A percentile compares a stretch with the other conserved stretches of the same genome.
These are phyloP conservation scores for Archips xylosteana DNA, from an alignment of 2,888 invertebrate genomes.

Conservation along the genomic window DNA sequence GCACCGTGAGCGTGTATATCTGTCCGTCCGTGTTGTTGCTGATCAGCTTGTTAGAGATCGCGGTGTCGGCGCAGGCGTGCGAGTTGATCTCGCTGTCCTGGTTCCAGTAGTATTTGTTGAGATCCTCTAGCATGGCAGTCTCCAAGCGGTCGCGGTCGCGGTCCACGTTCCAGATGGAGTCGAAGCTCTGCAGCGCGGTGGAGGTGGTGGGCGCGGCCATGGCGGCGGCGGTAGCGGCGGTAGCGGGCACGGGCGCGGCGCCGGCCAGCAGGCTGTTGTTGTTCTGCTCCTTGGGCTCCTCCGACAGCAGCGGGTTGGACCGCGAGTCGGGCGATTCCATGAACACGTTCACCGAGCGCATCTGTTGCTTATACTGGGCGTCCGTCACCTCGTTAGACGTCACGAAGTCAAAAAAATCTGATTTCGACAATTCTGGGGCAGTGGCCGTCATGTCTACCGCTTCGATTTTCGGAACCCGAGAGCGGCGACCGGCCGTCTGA, in stretches of 20 bases:
- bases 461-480: slow-evolving; percentile 75
- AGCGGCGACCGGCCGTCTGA: slow-evolving; percentile 63
- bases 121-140: slow-evolving; percentile 92
- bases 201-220: slow-evolving; percentile 75
- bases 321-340: slow-evolving; percentile 85
- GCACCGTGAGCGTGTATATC: slow-evolving; percentile 94
- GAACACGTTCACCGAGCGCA: slow-evolving; percentile 89
- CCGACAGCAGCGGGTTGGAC: slow-evolving; percentile 79
- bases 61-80: slow-evolving; percentile 77
- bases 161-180: slow-evolving; percentile 89
- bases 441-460: slow-evolving; percentile 94
- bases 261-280: slow-evolving; percentile 85
- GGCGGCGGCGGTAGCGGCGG: slow-evolving; percentile 45
- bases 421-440: slow-evolving; percentile 94
- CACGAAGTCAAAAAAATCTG: slow-evolving; percentile 96
- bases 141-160: slow-evolving; percentile 90
- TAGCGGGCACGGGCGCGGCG: slow-evolving; percentile 61
- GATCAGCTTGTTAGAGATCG: slow-evolving; percentile 81
- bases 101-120: slow-evolving; percentile 94
- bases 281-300: slow-evolving; percentile 86
- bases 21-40: slow-evolving; percentile 90
- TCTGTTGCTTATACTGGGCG: slow-evolving; percentile 88
- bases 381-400: slow-evolving; percentile 92
- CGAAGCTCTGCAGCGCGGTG: slow-evolving; percentile 82
- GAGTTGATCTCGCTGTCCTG: slow-evolving; percentile 87